phyloP scores from a whole-genome alignment of 2,797 vertebrate species.

The Ispidina lecontei region DNA sequence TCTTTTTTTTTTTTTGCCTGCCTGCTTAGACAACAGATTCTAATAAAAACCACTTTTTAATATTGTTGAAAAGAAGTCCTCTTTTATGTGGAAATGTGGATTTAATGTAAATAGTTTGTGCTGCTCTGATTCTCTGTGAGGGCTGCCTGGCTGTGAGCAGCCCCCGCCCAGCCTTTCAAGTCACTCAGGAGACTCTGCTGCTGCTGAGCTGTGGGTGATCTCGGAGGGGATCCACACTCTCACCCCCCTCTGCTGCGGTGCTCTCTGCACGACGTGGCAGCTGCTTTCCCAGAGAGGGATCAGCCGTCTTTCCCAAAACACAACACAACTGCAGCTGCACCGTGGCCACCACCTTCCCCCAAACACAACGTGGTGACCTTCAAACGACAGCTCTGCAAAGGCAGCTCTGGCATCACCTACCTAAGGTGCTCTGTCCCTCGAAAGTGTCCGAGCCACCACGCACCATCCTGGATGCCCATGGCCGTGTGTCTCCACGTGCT shows the following conservation, averaged over 20 bases:
- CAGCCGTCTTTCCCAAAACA: neutral
- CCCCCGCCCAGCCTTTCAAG: neutral
- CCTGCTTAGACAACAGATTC: slow-evolving; percentile 7
- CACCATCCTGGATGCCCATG: fast-evolving
- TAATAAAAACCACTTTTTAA: neutral
- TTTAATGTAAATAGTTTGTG: slow-evolving; percentile 25
- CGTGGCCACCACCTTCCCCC: neutral
- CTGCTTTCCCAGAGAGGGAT: neutral
- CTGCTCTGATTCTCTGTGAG: neutral
- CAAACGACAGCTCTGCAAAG: neutral
- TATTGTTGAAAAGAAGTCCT: neutral
- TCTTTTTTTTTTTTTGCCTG: neutral
- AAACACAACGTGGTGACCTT: fast-evolving
- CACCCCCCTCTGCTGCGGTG: neutral
- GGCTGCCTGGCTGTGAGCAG: neutral
- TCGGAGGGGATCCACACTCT: neutral
- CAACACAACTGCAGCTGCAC: neutral
- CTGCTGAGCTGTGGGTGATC: neutral
- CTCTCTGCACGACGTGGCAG: fast-evolving
- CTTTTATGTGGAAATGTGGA: slow-evolving; percentile 13
- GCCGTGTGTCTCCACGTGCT: fast-evolving
- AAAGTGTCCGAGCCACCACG: neutral
- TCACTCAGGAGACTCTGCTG: neutral
- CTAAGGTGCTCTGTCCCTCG: neutral
- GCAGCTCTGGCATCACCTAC: neutral